Base-by-base conservation (phyloP, 2,797 vertebrate species). In the Protonibea diacanthus region DNA sequence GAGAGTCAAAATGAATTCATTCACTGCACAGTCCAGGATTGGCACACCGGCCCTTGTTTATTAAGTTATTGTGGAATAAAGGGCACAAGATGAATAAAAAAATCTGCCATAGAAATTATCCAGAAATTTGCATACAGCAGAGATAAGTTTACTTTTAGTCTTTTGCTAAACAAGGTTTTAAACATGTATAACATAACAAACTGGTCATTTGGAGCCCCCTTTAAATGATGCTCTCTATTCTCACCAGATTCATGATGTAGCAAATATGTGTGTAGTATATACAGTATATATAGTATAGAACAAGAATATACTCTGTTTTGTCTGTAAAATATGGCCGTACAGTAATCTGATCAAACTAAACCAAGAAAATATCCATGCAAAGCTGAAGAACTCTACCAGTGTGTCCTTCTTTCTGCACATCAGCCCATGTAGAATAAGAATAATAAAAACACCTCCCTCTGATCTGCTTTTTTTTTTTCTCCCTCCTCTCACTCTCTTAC, bases 1-100 rank as follows among this genome's bases (percentile, higher is more conserved):
- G n/a, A 80, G 27, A 64, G 71, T 83, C 55, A 69, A 60, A 67
- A 53, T 51, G 67, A 68, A 74, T 67, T 73, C 48, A 69, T 76
- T 38, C 8, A 38, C 59, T 63, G 52, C 40, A 73, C 13, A 59
- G 38, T 71, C 49, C 49, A 62, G 60, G n/a, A 62, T 47, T 74
- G 52, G 29, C 60, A 77, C 21, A 38, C 44, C 51, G 44, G 58
- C 27, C 29, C 40, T 66, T 27, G 40, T 73, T 85, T 70, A 82
- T 62, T 57, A 23, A 20, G 1, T 29, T 62, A 18, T 62, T 77
- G 15, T 75, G 9, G 44, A 68, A 21, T n/a, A 55, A 64, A 64
- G 33, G 45, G 48, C n/a, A 48, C 8, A 70, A 53, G 3, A 44
- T 44, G 13, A 3, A 42, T 12, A 42, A 11, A 42, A 11, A 72